Base-by-base conservation (phyloP, 2,888 invertebrate species). In the Stenurella melanura region DNA sequence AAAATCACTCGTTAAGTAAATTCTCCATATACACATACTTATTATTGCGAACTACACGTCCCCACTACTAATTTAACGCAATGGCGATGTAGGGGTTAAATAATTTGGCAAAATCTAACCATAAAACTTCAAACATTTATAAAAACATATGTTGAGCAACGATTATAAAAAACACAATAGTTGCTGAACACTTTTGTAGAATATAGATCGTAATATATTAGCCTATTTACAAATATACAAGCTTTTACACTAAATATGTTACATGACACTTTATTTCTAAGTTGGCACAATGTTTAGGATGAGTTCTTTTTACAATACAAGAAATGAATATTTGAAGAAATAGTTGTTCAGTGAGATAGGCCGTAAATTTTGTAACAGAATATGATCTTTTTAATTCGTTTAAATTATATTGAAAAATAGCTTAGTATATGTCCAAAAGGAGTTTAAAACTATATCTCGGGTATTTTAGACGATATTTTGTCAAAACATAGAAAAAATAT, bases 221-320 rank as follows among this genome's bases (percentile, higher is more conserved):
- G 87, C 87, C 83, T 89, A 89, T 89, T 85, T 89, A 89, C 89
- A 89, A 89, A 89, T 89, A 87, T 89, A 89, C 89, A 89, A 82
- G 88, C 88, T 86, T 84, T 86, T 84, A 86, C 86, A 87, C 85
- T 81, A 84, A 87, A 87, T 88, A 89, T 89, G 87, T 88, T 87
- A 88, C 88, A 86, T 87, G 87, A 88, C 88, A 89, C 87, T 87
- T 21, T 54, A 26, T 84, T 81, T 74, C 73, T 73, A 84, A 84
- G 84, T 89, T 89, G 89, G 89, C 89, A 89, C 89, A 88, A 87
- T 84, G 85, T 77, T 75, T 58, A 34, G 75, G 64, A 19, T n/a
- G 17, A 54, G 12, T 34, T 50, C 26, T 42, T 57, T 30, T 50
- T 72, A 34, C 30, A 26, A 17, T 21, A 72, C 17, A 54, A 74